These are phyloP conservation scores for Hoplias malabaricus DNA, from an alignment of 2,113 vertebrate genomes.

Conservation along the genomic window DNA sequence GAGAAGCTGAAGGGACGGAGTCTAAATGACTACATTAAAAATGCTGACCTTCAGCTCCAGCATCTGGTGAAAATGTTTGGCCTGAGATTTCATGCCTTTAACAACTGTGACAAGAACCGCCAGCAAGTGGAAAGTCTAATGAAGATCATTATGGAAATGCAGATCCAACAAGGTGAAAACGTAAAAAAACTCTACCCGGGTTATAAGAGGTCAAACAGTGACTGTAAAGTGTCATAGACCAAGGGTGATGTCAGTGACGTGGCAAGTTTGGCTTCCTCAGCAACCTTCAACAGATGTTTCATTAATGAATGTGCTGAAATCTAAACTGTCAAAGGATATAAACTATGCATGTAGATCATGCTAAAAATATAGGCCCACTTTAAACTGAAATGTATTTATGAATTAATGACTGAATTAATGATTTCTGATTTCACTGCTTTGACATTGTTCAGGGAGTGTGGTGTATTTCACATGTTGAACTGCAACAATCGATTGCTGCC, in stretches of 20 bases:
- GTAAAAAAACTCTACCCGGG: background rate
- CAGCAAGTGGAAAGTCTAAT: background rate
- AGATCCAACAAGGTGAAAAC: background rate
- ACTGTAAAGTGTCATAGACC: background rate
- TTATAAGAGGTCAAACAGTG: background rate
- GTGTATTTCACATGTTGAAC: too few relatives aligned
- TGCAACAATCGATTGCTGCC: background rate
- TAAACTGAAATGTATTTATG: too few relatives aligned
- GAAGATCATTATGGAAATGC: slow-evolving; percentile 22
- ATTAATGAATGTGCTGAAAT: background rate
- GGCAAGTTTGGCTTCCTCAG: too few relatives aligned
- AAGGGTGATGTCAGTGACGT: background rate
- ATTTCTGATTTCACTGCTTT: too few relatives aligned
- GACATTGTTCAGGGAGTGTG: too few relatives aligned
- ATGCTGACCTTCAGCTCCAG: background rate
- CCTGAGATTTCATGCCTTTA: slow-evolving; percentile 33
- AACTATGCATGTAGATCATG: too few relatives aligned
- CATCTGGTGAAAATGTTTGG: slow-evolving; percentile 19
- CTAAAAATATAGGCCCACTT: too few relatives aligned
- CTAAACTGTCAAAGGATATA: too few relatives aligned
- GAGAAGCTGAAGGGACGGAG: slow-evolving; percentile 18
- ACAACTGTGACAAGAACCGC: slow-evolving; percentile 24
- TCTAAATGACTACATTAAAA: slow-evolving; percentile 12
- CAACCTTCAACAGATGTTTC: background rate
- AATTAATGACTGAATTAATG: too few relatives aligned